Conservation (phyloP, 1,140 invertebrate genomes). For the Drosophila sechellia region DNA sequence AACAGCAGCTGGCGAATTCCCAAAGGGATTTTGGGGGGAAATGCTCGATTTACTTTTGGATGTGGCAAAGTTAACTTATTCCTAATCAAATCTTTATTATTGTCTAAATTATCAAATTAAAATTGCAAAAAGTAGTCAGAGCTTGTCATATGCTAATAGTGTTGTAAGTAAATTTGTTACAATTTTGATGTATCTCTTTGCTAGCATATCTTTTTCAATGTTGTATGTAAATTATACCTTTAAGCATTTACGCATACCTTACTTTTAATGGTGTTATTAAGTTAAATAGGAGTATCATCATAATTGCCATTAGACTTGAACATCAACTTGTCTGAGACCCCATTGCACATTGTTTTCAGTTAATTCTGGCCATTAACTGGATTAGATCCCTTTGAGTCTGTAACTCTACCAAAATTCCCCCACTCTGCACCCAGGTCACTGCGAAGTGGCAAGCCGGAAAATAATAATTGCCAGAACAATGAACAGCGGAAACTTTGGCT, state of each 20-base stretch:
- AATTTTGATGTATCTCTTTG: too few relatives aligned
- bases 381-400: constrained; percentile 18
- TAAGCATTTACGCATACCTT: background rate
- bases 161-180: background rate
- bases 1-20: constrained; percentile 26
- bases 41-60: background rate
- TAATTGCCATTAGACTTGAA: background rate
- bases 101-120: constrained; percentile 2
- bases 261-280: background rate
- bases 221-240: background rate
- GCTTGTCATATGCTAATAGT: background rate
- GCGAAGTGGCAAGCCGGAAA: constrained; percentile 10
- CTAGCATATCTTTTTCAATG: background rate
- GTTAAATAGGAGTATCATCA: background rate
- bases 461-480: constrained; percentile 72
- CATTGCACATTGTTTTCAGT: background rate
- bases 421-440: constrained; percentile 7
- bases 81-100: constrained; percentile 1
- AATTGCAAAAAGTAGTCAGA: background rate
- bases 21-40: constrained; percentile 1
- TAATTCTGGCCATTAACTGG: constrained; percentile 26
- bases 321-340: background rate
- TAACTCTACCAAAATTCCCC: background rate
- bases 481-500: constrained; percentile 59
- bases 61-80: constrained; percentile 1